Evolutionary conservation across 2,113 vertebrate species (phyloP).

Genomic region (Scomber colias): DNA sequence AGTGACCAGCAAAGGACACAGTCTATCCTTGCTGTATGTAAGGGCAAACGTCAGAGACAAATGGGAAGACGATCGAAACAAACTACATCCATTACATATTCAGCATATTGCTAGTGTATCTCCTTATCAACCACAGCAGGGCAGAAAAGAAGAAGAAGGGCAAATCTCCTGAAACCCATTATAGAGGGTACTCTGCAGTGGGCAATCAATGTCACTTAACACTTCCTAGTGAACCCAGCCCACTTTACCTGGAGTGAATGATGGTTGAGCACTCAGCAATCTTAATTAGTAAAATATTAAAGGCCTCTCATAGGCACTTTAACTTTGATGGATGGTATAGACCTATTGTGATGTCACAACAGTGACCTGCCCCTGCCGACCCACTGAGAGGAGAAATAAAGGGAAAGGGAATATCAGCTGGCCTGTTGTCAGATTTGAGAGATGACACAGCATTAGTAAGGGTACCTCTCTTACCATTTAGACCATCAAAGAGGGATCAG

Average conservation of each 20-base stretch:
- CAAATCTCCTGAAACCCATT: constrained; percentile 53
- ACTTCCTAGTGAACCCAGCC: constrained; percentile 52
- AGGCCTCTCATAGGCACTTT: constrained; percentile 67
- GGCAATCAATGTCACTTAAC: constrained; percentile 73
- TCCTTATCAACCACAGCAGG: constrained; percentile 25
- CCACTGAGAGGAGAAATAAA: constrained; percentile 25
- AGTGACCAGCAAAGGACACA: constrained; percentile 1
- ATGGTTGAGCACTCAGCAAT: constrained; percentile 59
- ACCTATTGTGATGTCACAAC: constrained; percentile 60
- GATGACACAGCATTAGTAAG: constrained; percentile 24
- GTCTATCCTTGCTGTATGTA: constrained; percentile 1
- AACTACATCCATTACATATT: constrained; percentile 47
- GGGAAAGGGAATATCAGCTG: not conserved
- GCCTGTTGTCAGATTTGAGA: constrained; percentile 21
- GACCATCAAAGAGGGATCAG: not conserved
- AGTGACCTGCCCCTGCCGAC: constrained; percentile 31
- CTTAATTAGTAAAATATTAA: constrained; percentile 80
- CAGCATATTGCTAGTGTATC: constrained; percentile 13
- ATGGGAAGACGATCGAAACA: constrained; percentile 20
- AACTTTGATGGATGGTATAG: constrained; percentile 64
- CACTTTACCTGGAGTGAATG: constrained; percentile 54
- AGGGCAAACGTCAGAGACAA: constrained; percentile 52
- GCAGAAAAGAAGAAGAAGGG: constrained; percentile 50
- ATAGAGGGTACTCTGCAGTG: constrained; percentile 31
- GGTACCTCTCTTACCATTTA: not conserved